Conservation (phyloP, 2,113 vertebrate genomes). For the Petaurus breviceps region DNA sequence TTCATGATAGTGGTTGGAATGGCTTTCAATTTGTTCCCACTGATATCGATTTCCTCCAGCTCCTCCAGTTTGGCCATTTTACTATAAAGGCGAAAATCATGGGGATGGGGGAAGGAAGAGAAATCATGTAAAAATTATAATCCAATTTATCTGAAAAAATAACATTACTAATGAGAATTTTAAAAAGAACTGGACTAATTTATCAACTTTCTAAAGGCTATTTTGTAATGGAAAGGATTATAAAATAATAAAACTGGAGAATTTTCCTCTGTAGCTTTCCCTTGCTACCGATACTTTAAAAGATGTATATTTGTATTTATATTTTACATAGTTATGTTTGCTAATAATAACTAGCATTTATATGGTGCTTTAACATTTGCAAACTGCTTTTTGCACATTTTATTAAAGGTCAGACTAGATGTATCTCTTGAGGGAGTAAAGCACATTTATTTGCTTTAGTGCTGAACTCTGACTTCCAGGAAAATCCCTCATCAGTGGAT, state of each 20-base stretch:
- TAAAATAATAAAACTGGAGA: neutral
- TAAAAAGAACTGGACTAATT: conserved; percentile 18
- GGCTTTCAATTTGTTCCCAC: conserved; percentile 97
- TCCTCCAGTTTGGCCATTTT: conserved; percentile 99
- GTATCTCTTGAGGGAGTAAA: no score
- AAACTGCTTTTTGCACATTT: neutral
- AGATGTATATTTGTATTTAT: neutral
- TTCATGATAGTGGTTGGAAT: conserved; percentile 97
- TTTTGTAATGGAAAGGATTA: neutral
- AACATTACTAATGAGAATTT: neutral
- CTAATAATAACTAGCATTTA: neutral
- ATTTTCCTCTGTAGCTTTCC: neutral
- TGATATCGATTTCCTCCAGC: conserved; percentile 96
- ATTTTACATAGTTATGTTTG: neutral
- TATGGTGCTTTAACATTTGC: neutral
- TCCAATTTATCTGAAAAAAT: conserved; percentile 22
- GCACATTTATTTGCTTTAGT: neutral
- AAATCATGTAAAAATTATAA: neutral
- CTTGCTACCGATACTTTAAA: neutral
- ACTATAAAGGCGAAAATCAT: conserved; percentile 80
- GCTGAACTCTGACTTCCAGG: conserved; percentile 20
- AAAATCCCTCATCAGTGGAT: conserved; percentile 20
- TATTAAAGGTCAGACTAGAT: neutral
- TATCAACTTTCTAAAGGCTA: conserved; percentile 12
- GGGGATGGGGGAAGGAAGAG: neutral